Percentiles rank a stretch among this genome's conserved stretches.
Evolutionary conservation across 2,888 invertebrate species (phyloP).

Genomic region (Orthonychiurus folsomi): DNA sequence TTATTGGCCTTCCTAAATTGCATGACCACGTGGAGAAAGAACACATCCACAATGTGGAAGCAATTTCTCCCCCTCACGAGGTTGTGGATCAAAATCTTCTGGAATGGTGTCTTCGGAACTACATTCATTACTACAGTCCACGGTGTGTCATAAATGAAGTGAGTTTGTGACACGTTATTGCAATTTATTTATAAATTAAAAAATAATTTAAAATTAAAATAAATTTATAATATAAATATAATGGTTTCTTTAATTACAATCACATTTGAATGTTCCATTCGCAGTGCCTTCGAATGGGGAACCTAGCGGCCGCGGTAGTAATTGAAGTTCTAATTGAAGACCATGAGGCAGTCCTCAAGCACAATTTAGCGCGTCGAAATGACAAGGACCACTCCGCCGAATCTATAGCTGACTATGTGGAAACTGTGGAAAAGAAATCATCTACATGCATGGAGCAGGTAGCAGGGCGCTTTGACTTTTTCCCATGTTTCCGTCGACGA

Average conservation of each 20-base stretch:
- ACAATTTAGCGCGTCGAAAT: slow-evolving; percentile 44
- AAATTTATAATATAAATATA: background rate
- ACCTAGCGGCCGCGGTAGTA: slow-evolving; percentile 48
- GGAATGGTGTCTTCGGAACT: slow-evolving; percentile 36
- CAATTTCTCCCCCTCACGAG: slow-evolving; percentile 26
- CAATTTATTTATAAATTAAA: background rate
- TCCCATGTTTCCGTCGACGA: too few relatives aligned
- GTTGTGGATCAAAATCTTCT: slow-evolving; percentile 33
- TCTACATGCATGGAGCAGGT: slow-evolving; percentile 35
- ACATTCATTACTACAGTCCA: slow-evolving; percentile 32
- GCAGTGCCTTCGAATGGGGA: slow-evolving; percentile 46
- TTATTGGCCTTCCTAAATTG: slow-evolving; percentile 36
- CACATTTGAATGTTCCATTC: slow-evolving; percentile 2
- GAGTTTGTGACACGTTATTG: slow-evolving; percentile 9
- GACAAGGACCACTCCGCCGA: slow-evolving; percentile 21
- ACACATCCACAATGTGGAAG: too few relatives aligned
- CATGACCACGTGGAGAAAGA: slow-evolving; percentile 26
- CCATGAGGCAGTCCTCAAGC: slow-evolving; percentile 45
- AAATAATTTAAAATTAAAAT: slow-evolving; percentile 3
- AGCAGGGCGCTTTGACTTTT: slow-evolving; percentile 8
- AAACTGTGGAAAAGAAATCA: slow-evolving; percentile 13
- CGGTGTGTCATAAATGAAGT: slow-evolving; percentile 29
- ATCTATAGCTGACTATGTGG: background rate
- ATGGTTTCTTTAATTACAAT: background rate
- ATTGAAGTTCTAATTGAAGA: slow-evolving; percentile 46